Evolutionary conservation across 2,888 invertebrate genomes (phyloP).

Genomic region (Hemaris fuciformis): DNA sequence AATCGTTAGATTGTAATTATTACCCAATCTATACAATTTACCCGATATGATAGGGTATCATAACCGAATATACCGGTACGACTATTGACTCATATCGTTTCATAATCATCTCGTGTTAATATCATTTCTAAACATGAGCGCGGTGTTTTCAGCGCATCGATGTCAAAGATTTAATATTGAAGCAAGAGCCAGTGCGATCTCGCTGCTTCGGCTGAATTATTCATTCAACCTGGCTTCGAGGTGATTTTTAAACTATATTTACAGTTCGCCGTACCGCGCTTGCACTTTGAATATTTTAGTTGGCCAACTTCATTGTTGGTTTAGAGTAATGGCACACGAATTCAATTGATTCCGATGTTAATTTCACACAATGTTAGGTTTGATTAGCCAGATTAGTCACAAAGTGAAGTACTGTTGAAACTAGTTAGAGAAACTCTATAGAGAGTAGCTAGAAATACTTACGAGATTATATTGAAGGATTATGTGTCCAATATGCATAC

Average conservation of each 20-base stretch:
- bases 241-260: constrained; percentile 48
- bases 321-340: neutral
- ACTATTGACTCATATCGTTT: neutral
- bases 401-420: too few relatives aligned
- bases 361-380: neutral
- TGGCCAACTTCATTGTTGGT: constrained; percentile 18
- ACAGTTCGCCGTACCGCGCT: constrained; percentile 31
- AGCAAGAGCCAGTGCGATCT: constrained; percentile 34
- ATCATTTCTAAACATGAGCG: constrained; percentile 17
- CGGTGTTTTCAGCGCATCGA: constrained; percentile 46
- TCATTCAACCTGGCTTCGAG: constrained; percentile 35
- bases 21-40: too few relatives aligned
- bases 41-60: too few relatives aligned
- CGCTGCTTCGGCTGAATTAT: constrained; percentile 38
- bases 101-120: constrained; percentile 10
- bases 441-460: too few relatives aligned
- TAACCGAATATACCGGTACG: constrained; percentile 13
- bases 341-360: neutral
- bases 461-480: too few relatives aligned
- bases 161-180: constrained; percentile 51
- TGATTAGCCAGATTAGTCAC: neutral
- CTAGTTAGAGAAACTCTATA: too few relatives aligned
- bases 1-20: too few relatives aligned
- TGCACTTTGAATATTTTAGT: constrained; percentile 26
- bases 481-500: too few relatives aligned